Evolutionary conservation across 2,113 vertebrate species (phyloP), one percentile per base, ranked within the genome.

Genomic region (Oryzias melastigma): DNA sequence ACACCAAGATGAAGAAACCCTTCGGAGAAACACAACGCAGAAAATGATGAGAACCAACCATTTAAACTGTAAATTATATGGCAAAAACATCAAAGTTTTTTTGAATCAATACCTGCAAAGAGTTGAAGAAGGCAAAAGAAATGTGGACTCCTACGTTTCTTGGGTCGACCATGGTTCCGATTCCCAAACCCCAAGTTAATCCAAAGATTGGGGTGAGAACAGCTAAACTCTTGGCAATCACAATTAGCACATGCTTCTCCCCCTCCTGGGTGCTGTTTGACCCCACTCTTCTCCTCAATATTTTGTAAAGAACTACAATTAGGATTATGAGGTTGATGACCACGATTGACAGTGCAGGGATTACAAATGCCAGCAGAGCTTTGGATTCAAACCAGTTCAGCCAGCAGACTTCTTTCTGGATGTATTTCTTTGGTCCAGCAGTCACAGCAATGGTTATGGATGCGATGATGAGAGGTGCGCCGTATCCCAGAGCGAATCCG

Each of bases 191-290:
- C 94, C 94, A 95, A 1, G 94, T 96, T 52, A 94, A 78, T 62
- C 94, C 94, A 52, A 96, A 85, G 41, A 95, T 45, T 14, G 94
- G 94, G 0, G 94, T 94, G 61, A 95, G 90, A 16, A 95, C 89
- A 5, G 91, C 88, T 14, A 96, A 63, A 0, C 92, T 92, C 71
- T 93, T 90, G 53, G 77, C 79, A 41, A 94, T 91, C 7, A 91
- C 90, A 65, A 89, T 64, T 17, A 93, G 78, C 45, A 78, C 89
- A 22, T 92, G 80, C n/a, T 40, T 91, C 14, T 90, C 82, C 0
- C 82, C 77, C 5, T 42, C 53, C 17, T 60, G 71, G 7, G 62
- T 46, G 13, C 58, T 63, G 5, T 78, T 83, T 22, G 77, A 76
- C 13, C 68, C 40, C 2, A 40, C 44, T 1, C 68, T 71, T 48